A percentile compares a stretch with the other conserved stretches of the same genome.
Evolutionary conservation across 2,888 invertebrate genomes (phyloP).

Genomic region (Cerceris ruficornis): DNA sequence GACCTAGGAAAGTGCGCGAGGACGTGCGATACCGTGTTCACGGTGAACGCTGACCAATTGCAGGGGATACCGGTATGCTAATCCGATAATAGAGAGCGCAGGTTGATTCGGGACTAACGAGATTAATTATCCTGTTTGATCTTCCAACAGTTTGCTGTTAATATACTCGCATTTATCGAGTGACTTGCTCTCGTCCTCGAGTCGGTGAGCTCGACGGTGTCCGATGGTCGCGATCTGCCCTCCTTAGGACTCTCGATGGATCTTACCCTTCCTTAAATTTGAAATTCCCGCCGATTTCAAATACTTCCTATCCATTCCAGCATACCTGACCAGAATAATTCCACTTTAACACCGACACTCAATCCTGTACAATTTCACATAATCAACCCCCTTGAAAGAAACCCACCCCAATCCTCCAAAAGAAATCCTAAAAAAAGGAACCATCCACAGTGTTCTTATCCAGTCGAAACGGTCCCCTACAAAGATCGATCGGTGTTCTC

Average conservation of each 20-base stretch:
- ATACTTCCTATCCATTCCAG: no score
- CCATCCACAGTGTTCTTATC: no score
- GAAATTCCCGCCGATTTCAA: no score
- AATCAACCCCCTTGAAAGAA: no score
- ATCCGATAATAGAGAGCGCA: constrained; percentile 63
- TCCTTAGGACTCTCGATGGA: not conserved
- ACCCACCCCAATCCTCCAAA: no score
- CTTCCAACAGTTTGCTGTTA: constrained; percentile 59
- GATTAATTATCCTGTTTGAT: constrained; percentile 66
- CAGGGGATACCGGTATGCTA: constrained; percentile 53
- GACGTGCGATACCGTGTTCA: not conserved
- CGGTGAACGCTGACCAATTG: constrained; percentile 51
- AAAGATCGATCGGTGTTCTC: constrained; percentile 45
- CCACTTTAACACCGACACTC: no score
- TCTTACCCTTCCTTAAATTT: no score
- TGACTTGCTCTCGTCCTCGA: constrained; percentile 9
- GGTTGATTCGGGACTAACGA: constrained; percentile 63
- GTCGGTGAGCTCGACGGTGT: constrained; percentile 30
- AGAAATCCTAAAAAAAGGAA: no score
- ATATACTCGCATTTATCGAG: constrained; percentile 48
- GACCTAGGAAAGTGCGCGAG: constrained; percentile 29
- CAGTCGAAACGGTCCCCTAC: no score
- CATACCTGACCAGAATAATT: no score
- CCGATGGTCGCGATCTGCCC: constrained; percentile 24
- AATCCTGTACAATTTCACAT: no score